Percentiles rank a stretch among this genome's conserved stretches.
phyloP scores from a whole-genome alignment of 2,888 invertebrate species.

The Antheraea assamensis region DNA sequence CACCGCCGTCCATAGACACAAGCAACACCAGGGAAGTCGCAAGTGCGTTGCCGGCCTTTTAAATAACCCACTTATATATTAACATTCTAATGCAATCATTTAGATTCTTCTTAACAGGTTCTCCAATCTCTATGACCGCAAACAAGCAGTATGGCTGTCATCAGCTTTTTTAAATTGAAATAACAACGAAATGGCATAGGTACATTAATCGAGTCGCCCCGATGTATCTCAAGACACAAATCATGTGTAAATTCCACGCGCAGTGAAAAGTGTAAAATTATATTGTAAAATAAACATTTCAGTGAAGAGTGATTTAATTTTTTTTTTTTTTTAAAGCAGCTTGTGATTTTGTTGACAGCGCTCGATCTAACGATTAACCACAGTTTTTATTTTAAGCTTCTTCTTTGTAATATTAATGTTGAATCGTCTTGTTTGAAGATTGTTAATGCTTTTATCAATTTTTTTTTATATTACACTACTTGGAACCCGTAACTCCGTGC shows the following conservation, averaged over 20 bases:
- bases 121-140: not conserved
- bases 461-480: no score
- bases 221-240: not conserved
- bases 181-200: not conserved
- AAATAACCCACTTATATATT: no score
- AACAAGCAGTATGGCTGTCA: not conserved
- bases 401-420: no score
- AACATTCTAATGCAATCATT: no score
- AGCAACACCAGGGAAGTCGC: no score
- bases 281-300: not conserved
- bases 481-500: no score
- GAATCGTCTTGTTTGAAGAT: not conserved
- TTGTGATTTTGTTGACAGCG: not conserved
- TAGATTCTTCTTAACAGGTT: no score
- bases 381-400: no score
- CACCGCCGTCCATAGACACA: no score
- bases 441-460: not conserved
- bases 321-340: not conserved
- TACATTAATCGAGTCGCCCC: not conserved
- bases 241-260: not conserved
- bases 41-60: no score
- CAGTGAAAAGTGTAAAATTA: not conserved
- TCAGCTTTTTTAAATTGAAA: not conserved
- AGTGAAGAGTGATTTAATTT: not conserved
- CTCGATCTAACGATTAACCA: no score